Percentiles rank a stretch among this genome's conserved stretches.
These are phyloP conservation scores for Agonum fuliginosum DNA, from an alignment of 2,888 invertebrate species.

Conservation along the genomic window DNA sequence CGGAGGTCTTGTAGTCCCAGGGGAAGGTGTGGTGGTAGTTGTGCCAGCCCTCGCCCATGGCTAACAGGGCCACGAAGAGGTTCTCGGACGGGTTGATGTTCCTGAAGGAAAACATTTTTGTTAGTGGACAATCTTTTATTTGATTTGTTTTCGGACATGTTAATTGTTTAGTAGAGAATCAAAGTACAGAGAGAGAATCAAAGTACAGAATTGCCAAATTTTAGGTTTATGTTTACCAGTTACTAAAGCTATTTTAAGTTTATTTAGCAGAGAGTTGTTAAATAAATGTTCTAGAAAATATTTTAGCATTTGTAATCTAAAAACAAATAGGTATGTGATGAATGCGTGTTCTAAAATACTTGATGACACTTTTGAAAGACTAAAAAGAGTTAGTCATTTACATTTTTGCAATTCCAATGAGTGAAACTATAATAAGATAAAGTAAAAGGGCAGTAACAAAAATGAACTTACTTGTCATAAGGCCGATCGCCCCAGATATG, in stretches of 20 bases:
- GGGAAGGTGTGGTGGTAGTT: constrained; percentile 92
- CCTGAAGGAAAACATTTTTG: constrained; percentile 67
- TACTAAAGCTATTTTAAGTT: too few species aligned
- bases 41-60: constrained; percentile 89
- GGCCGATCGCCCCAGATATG: constrained; percentile 87
- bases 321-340: too few species aligned
- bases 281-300: too few species aligned
- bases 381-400: too few species aligned
- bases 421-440: neutral
- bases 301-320: too few species aligned
- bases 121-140: neutral
- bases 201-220: too few species aligned
- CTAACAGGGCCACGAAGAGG: constrained; percentile 79
- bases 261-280: too few species aligned
- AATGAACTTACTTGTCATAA: constrained; percentile 79
- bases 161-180: neutral
- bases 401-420: too few species aligned
- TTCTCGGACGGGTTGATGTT: constrained; percentile 85
- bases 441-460: neutral
- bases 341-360: too few species aligned
- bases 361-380: too few species aligned
- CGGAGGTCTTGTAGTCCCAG: constrained; percentile 90
- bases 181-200: neutral
- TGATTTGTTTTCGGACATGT: too few species aligned
- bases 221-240: too few species aligned